Evolutionary conservation across 1,140 invertebrate genomes (phyloP), one percentile per base, ranked within the genome.

Genomic region (Atta texana): DNA sequence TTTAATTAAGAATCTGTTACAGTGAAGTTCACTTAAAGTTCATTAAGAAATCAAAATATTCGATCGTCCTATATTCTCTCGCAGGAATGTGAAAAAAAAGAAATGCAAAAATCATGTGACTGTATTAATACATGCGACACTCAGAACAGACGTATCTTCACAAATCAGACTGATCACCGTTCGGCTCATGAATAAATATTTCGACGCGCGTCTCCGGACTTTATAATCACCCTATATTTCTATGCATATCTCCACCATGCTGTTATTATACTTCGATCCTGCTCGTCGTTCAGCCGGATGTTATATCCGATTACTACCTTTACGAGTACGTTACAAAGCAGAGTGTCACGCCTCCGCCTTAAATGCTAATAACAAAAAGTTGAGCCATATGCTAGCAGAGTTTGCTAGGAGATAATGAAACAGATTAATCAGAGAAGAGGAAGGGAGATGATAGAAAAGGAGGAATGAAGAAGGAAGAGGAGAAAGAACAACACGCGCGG

Each of bases 351-450:
- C 39, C 61, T 85, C 49, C 53, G 28, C 49, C 85, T 89, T 92
- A 88, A 89, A 92, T 91, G 92, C 86, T 92, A 92, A 92, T 92
- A 92, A 88, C 91, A 91, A 92, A 91, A 91, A 92, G 87, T 87
- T 85, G 61, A 61, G 76, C 21, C 66, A 76, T 86, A 87, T 81
- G 76, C 80, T 71, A 44, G 57, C 31, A 55, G 64, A 87, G 86
- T 87, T 87, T 81, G 78, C 78, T 12, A 18, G 78, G n/a, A 61
- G 85, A 89, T 91, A 92, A 92, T 92, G 86, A 91, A 91, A 88
- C 78, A 86, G 90, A 91, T 92, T 91, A 90, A 92, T 91, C 90
- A 89, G 76, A 53, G 75, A 24, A 49, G 55, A 14, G 66, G 34
- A 71, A 57, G 34, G n/a, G 69, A 31, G 14, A 61, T 18, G 24